A percentile compares a stretch with the other conserved stretches of the same genome.
phyloP scores from a whole-genome alignment of 2,113 vertebrate species.

The Mesitornis unicolor region DNA sequence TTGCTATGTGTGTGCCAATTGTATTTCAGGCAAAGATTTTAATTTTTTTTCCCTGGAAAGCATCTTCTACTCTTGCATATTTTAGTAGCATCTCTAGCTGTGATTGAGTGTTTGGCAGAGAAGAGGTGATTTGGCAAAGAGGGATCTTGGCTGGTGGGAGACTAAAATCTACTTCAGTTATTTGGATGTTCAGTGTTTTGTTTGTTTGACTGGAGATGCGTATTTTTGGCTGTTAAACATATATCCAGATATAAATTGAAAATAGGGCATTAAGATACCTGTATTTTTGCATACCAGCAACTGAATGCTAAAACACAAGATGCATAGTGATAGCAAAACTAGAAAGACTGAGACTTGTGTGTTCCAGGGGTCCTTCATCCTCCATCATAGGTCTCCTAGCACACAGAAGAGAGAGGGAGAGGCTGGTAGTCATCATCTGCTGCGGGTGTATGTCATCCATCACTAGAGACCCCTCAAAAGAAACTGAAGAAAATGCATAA shows the following conservation, averaged over 20 bases:
- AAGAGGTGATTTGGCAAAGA: neutral
- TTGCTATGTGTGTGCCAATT: neutral
- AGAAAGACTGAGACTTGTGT: neutral
- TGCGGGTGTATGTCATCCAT: rapidly evolving
- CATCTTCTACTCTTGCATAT: neutral
- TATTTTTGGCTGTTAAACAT: neutral
- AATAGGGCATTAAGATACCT: neutral
- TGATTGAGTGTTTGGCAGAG: neutral
- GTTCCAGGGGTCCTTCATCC: rapidly evolving
- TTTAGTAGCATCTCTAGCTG: neutral
- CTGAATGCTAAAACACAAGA: neutral
- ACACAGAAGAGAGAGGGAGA: too few species aligned
- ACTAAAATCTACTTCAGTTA: neutral
- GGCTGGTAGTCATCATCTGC: neutral
- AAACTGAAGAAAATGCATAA: neutral
- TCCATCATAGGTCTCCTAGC: rapidly evolving
- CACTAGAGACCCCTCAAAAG: neutral
- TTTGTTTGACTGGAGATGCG: neutral
- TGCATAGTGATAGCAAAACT: neutral
- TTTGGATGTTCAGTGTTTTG: neutral
- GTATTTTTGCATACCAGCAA: neutral
- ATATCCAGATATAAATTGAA: neutral
- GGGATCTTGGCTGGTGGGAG: neutral
- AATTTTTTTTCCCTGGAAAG: neutral
- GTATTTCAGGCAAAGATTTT: neutral